Evolutionary conservation across 2,888 invertebrate genomes (phyloP).

Genomic region (Galeruca laticollis): DNA sequence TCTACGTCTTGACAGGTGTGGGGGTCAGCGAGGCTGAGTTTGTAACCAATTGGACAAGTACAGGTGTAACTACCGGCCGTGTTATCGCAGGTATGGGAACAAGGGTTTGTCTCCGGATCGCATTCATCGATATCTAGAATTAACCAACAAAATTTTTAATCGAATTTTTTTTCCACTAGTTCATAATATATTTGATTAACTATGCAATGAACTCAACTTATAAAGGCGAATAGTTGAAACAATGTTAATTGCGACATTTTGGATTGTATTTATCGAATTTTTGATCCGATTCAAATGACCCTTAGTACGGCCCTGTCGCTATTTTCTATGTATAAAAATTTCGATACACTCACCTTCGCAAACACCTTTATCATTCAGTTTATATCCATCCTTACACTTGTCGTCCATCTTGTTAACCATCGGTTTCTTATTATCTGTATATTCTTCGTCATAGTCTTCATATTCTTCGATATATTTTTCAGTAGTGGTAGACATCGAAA

Average conservation of each 20-base stretch:
- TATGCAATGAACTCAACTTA: too few relatives aligned
- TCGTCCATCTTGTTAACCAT: conserved; percentile 28
- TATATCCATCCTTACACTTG: conserved; percentile 61
- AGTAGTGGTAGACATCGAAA: conserved; percentile 4
- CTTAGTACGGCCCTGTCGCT: too few relatives aligned
- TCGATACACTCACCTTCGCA: conserved; percentile 62
- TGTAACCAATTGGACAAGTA: conserved; percentile 69
- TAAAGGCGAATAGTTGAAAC: too few relatives aligned
- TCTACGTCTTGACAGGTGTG: conserved; percentile 62
- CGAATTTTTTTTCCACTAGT: background rate
- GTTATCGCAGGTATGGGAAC: conserved; percentile 70
- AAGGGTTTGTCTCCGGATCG: conserved; percentile 61
- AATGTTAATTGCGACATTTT: too few relatives aligned
- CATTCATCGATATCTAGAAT: conserved; percentile 65
- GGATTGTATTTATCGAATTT: too few relatives aligned
- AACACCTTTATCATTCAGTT: conserved; percentile 65
- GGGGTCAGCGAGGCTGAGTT: conserved; percentile 58
- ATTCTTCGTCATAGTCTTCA: conserved; percentile 31
- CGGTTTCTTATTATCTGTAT: conserved; percentile 32
- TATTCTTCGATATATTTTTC: conserved; percentile 25
- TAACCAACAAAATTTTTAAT: too few relatives aligned
- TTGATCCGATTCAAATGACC: too few relatives aligned
- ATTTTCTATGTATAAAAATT: too few relatives aligned
- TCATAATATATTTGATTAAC: background rate
- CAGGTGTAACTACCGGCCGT: conserved; percentile 71